phyloP scores from a whole-genome alignment of 1,140 invertebrate species.

The Drosophila sp. region DNA sequence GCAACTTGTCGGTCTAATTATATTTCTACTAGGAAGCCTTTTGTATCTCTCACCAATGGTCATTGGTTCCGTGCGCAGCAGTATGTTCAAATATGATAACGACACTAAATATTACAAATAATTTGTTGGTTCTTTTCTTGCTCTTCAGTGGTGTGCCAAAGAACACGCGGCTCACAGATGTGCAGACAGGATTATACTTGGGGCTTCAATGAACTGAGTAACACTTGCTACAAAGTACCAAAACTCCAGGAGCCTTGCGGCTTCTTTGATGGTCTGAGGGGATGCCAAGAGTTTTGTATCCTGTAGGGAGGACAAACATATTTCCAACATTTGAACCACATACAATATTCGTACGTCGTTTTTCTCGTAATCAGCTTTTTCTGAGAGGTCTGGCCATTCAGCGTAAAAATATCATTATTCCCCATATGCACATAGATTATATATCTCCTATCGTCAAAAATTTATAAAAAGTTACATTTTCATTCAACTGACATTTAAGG shows the following conservation, averaged over 20 bases:
- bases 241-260: slow-evolving; percentile 23
- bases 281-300: slow-evolving; percentile 35
- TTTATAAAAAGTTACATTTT: too few species aligned
- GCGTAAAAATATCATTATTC: too few species aligned
- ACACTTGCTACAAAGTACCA: slow-evolving; percentile 20
- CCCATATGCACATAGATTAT: too few species aligned
- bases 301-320: too few species aligned
- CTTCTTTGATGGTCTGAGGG: slow-evolving; percentile 39
- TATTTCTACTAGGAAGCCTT: not conserved
- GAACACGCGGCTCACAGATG: slow-evolving; percentile 14
- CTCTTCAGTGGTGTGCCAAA: slow-evolving; percentile 22
- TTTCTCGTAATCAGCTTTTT: too few species aligned
- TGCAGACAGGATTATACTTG: slow-evolving; percentile 32
- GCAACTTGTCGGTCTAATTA: not conserved
- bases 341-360: too few species aligned
- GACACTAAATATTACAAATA: not conserved
- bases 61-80: not conserved
- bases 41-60: not conserved
- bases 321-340: too few species aligned
- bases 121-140: not conserved
- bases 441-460: too few species aligned
- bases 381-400: too few species aligned
- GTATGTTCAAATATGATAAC: not conserved
- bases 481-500: too few species aligned
- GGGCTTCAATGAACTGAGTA: slow-evolving; percentile 23